Evolutionary conservation across 2,888 invertebrate genomes (phyloP).

Genomic region (Pyralis farinalis): DNA sequence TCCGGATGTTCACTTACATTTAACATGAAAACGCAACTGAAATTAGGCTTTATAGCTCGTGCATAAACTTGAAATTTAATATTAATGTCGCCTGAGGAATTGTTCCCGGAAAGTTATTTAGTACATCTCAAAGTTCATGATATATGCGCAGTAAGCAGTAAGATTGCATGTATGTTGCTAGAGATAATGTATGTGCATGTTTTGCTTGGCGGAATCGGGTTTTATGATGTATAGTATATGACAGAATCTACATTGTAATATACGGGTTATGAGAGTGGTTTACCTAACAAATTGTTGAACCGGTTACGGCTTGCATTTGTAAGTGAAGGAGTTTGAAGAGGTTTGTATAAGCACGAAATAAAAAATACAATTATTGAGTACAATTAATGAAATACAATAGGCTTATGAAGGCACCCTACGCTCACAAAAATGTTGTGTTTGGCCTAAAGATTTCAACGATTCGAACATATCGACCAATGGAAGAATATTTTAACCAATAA

Average conservation of each 20-base stretch:
- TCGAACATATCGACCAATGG: too few relatives aligned
- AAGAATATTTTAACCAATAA: too few relatives aligned
- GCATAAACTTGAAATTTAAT: constrained; percentile 5
- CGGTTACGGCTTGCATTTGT: background rate
- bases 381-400: too few relatives aligned
- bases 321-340: constrained; percentile 1
- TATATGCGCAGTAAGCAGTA: background rate
- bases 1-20: constrained; percentile 23
- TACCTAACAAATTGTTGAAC: too few relatives aligned
- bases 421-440: too few relatives aligned
- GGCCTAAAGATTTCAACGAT: too few relatives aligned
- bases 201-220: background rate
- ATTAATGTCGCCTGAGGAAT: background rate
- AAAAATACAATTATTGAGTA: too few relatives aligned
- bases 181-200: constrained; percentile 1
- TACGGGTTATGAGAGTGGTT: too few relatives aligned
- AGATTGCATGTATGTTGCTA: background rate
- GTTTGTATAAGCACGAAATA: too few relatives aligned
- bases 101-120: background rate
- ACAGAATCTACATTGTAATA: too few relatives aligned
- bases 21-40: constrained; percentile 12
- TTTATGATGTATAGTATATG: too few relatives aligned
- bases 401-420: too few relatives aligned
- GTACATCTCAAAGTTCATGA: background rate
- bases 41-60: constrained; percentile 7